Evolutionary conservation across 2,888 invertebrate species (phyloP).

Genomic region (Pollenia angustigena): DNA sequence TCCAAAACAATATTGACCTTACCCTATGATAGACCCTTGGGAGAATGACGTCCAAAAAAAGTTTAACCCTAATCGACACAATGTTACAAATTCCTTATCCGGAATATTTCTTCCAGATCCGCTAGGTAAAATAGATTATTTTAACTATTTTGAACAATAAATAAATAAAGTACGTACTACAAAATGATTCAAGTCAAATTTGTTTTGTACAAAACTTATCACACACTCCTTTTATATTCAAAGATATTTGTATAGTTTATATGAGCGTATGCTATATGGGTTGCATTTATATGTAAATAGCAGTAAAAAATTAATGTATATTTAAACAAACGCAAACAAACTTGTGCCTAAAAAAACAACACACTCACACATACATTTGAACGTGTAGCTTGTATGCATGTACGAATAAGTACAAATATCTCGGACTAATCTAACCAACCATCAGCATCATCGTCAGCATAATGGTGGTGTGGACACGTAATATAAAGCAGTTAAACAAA

Average conservation of each 20-base stretch:
- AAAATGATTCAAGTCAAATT: too few relatives aligned
- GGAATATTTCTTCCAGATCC: too few relatives aligned
- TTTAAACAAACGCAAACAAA: constrained; percentile 29
- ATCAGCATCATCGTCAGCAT: constrained; percentile 63
- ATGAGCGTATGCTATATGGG: constrained; percentile 43
- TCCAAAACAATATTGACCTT: too few relatives aligned
- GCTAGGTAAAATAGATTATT: too few relatives aligned
- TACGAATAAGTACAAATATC: constrained; percentile 58
- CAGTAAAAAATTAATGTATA: constrained; percentile 25
- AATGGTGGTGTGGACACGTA: constrained; percentile 70
- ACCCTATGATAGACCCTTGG: too few relatives aligned
- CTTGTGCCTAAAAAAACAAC: background rate
- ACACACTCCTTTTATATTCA: background rate
- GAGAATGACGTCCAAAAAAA: too few relatives aligned
- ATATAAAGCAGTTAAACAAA: constrained; percentile 66
- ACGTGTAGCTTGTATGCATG: constrained; percentile 28
- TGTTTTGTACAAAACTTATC: background rate
- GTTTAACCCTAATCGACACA: too few relatives aligned
- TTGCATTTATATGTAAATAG: constrained; percentile 67
- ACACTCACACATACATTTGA: background rate
- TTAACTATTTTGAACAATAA: too few relatives aligned
- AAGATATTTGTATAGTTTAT: constrained; percentile 21
- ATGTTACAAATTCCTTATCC: too few relatives aligned
- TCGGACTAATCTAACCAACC: constrained; percentile 70
- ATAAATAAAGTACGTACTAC: too few relatives aligned